phyloP scores from a whole-genome alignment of 1,140 invertebrate genomes.

The Choristoneura fumiferana region DNA sequence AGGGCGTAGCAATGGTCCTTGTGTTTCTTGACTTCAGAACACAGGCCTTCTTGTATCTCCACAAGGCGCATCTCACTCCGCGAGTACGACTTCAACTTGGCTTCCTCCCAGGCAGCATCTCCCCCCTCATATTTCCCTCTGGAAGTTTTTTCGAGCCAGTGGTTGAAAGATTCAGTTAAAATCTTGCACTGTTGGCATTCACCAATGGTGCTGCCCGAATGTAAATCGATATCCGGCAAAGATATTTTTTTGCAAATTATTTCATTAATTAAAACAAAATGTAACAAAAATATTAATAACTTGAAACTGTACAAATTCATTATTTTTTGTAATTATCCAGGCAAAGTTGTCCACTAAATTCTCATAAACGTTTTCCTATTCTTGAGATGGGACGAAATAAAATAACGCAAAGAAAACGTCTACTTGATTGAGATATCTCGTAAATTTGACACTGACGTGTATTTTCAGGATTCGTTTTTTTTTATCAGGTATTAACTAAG shows the following conservation, averaged over 20 bases:
- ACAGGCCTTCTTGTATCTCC: conserved; percentile 94
- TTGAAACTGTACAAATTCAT: not conserved
- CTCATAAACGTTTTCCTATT: too few species aligned
- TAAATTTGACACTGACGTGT: conserved; percentile 14
- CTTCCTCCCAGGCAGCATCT: conserved; percentile 98
- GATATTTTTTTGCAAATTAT: conserved; percentile 13
- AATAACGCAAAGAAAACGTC: too few species aligned
- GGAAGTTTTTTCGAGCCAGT: conserved; percentile 87
- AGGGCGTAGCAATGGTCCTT: conserved; percentile 91
- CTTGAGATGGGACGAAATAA: too few species aligned
- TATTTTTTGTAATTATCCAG: not conserved
- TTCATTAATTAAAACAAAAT: conserved; percentile 2
- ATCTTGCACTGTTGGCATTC: conserved; percentile 61
- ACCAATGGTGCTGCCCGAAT: conserved; percentile 31
- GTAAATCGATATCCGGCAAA: conserved; percentile 54
- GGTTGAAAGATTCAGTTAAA: conserved; percentile 55
- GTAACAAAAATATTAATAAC: not conserved
- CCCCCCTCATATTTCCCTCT: conserved; percentile 97
- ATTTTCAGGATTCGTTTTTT: conserved; percentile 1
- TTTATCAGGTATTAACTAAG: too few species aligned
- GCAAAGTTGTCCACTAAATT: too few species aligned
- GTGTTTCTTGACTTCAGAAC: conserved; percentile 74
- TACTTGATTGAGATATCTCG: too few species aligned
- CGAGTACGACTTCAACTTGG: conserved; percentile 92
- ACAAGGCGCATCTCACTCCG: conserved; percentile 94